These are phyloP conservation scores for Eupelmus urozonus DNA, from an alignment of 2,888 invertebrate species.

Conservation along the genomic window DNA sequence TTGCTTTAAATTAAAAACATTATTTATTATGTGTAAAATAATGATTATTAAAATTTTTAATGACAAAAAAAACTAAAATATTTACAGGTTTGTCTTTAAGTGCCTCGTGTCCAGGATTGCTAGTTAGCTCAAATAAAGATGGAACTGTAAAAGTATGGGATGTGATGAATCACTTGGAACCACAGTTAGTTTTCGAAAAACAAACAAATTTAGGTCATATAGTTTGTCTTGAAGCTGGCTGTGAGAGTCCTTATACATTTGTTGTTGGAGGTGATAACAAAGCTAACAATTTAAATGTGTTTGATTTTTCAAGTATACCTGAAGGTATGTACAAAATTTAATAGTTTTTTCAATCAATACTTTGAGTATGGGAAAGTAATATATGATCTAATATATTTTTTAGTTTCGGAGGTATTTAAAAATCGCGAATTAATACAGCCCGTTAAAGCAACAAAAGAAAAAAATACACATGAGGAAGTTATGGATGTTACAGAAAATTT, in stretches of 20 bases:
- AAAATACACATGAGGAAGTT: conserved; percentile 58
- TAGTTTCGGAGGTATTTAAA: conserved; percentile 67
- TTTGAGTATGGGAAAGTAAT: conserved; percentile 3
- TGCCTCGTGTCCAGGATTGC: conserved; percentile 84
- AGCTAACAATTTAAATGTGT: conserved; percentile 85
- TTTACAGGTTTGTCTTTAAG: conserved; percentile 85
- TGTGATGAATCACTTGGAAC: conserved; percentile 68
- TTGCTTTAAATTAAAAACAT: not conserved
- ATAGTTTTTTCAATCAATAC: too few species aligned
- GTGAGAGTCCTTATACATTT: conserved; percentile 89
- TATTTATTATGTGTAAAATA: too few species aligned
- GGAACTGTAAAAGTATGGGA: conserved; percentile 94
- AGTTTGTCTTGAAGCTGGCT: conserved; percentile 86
- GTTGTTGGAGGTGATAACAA: conserved; percentile 92
- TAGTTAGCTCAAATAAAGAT: conserved; percentile 89
- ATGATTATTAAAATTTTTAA: too few species aligned
- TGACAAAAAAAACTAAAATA: conserved; percentile 10
- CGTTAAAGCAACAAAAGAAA: conserved; percentile 44
- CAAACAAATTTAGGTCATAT: conserved; percentile 83
- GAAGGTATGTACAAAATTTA: conserved; percentile 78
- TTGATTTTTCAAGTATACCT: conserved; percentile 81
- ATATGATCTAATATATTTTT: conserved; percentile 34
- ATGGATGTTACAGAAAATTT: conserved; percentile 70
- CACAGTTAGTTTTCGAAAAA: conserved; percentile 68
- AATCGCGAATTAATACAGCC: conserved; percentile 46